Base-by-base conservation (phyloP, 2,797 vertebrate genomes). In the Xiphorhynchus erythropygius region DNA sequence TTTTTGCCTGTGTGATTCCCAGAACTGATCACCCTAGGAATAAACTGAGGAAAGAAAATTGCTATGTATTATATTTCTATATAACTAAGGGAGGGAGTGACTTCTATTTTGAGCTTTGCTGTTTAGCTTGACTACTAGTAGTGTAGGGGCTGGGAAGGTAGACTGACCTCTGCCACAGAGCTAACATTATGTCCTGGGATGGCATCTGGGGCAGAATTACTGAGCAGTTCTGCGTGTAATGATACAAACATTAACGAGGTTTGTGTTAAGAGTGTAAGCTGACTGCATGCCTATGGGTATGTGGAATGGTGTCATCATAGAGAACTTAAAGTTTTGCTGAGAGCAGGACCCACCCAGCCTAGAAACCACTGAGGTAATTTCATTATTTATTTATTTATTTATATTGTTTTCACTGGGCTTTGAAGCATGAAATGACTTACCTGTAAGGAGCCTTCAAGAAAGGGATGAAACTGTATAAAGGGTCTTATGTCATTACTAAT, bases 41-140 rank as follows among this genome's bases (percentile, higher is more conserved):
- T 82, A 86, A 84, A 28, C 30, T 39, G 75, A 82, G 67, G 67
- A 84, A 75, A 76, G 55, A 87, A 92, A 93, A 94, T 93, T 80
- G 13, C 83, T 84, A 18, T 65, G 46, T 94, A 19, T 80, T 84
- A 21, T 74, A 73, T 89, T 89, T 23, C 25, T 69, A 12, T 93
- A 28, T 91, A 83, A 75, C 76, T 80, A 79, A 79, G 53, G 44
- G 67, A 89, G 35, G 11, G 39, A 83, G 23, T 70, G 37, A 56
- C 24, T 92, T 80, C 15, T 63, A 8, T 91, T 90, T 84, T 3
- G 2, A 73, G 32, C 52, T 70, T 89, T 89, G 18, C 57, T 85
- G 50, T 60, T 89, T 49, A 71, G 56, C 13, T 42, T 60, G 52
- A 32, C 63, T 75, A 7, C n/a, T 42, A 17, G 39, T 78, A 47